Percentiles rank a stretch among this genome's conserved stretches.
Evolutionary conservation across 2,888 invertebrate species (phyloP).

Genomic region (Leptothorax acervorum): DNA sequence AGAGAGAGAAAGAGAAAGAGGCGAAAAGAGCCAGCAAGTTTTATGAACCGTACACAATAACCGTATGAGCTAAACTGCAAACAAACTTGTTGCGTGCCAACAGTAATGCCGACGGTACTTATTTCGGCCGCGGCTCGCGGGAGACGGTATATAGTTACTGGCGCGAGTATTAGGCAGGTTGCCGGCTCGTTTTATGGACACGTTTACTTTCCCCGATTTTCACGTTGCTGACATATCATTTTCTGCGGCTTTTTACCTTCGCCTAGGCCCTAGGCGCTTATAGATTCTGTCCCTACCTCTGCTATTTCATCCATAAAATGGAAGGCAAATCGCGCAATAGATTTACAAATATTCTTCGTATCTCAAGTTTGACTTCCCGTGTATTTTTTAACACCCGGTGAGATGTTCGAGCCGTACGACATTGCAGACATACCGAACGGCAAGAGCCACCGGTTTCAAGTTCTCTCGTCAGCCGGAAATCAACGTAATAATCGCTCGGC

Average conservation of each 20-base stretch:
- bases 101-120: slow-evolving; percentile 56
- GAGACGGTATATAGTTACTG: slow-evolving; percentile 1
- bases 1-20: not conserved
- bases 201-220: slow-evolving; percentile 52
- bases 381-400: not conserved
- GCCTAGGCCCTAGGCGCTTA: not conserved
- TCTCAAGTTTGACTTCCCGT: not conserved
- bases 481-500: slow-evolving; percentile 17
- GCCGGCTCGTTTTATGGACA: slow-evolving; percentile 36
- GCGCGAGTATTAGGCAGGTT: slow-evolving; percentile 25
- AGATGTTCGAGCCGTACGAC: not conserved
- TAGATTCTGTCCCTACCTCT: not conserved
- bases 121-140: slow-evolving; percentile 42
- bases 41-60: slow-evolving; percentile 58
- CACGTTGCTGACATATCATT: not conserved
- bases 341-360: not conserved
- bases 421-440: no score
- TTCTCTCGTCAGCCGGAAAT: not conserved
- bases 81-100: slow-evolving; percentile 72
- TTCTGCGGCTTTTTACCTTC: slow-evolving; percentile 31
- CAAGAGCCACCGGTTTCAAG: not conserved
- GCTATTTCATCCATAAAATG: not conserved
- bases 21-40: slow-evolving; percentile 34
- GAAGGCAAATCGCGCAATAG: not conserved
- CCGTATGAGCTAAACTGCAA: slow-evolving; percentile 45